A percentile compares a stretch with the other conserved stretches of the same genome.
These are phyloP conservation scores for Falcunculus frontatus DNA, from an alignment of 2,113 vertebrate species.

Conservation along the genomic window DNA sequence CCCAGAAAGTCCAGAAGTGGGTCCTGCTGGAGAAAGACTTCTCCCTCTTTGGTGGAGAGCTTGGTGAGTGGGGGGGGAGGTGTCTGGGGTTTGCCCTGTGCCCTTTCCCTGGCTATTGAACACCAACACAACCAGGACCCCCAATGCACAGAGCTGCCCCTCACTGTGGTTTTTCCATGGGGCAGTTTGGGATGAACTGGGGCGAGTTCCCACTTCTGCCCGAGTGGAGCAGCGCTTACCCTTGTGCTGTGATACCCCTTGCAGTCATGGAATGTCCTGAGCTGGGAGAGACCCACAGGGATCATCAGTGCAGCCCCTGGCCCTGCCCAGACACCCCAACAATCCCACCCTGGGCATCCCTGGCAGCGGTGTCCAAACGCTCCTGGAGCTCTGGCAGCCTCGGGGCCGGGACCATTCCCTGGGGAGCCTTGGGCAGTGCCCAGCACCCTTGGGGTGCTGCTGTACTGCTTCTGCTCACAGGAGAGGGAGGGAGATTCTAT, in stretches of 20 bases:
- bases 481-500: not conserved
- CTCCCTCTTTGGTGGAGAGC: conserved; percentile 81
- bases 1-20: conserved; percentile 91
- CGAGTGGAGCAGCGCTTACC: fast-evolving
- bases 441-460: not conserved
- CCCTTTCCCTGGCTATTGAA: fast-evolving
- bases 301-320: fast-evolving
- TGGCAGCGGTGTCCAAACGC: not conserved
- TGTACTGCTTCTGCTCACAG: no score
- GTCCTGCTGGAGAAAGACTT: conserved; percentile 85
- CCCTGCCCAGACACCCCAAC: not conserved
- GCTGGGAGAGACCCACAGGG: not conserved
- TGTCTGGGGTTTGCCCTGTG: fast-evolving
- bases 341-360: not conserved
- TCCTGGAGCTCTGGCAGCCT: not conserved
- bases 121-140: fast-evolving
- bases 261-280: not conserved
- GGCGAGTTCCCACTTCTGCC: not conserved
- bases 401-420: not conserved
- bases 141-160: fast-evolving
- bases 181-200: fast-evolving
- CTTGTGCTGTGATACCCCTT: fast-evolving
- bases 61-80: conserved; percentile 75
- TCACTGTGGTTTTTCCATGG: fast-evolving
- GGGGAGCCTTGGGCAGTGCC: not conserved